These are phyloP conservation scores for Burhinus oedicnemus DNA, from an alignment of 2,113 vertebrate genomes.

Conservation along the genomic window DNA sequence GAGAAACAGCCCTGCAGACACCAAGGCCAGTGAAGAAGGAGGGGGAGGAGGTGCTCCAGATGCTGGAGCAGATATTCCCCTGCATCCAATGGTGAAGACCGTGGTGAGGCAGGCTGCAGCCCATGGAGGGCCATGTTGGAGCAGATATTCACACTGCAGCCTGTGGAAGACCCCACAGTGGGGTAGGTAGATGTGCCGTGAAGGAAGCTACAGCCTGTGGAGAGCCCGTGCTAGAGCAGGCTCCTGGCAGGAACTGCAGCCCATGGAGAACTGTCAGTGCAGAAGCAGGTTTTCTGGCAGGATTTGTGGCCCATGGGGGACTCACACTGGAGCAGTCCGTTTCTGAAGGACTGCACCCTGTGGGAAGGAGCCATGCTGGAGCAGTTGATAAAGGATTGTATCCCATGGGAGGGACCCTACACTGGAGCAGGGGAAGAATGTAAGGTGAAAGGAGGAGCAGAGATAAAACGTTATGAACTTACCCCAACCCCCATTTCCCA, in stretches of 20 bases:
- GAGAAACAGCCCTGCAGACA: background rate
- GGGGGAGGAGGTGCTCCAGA: background rate
- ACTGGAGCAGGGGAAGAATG: background rate
- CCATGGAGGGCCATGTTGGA: background rate
- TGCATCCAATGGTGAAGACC: background rate
- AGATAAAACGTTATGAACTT: background rate
- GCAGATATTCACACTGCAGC: background rate
- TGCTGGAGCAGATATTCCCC: fast-evolving
- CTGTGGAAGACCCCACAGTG: fast-evolving
- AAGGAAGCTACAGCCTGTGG: background rate
- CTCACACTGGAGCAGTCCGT: background rate
- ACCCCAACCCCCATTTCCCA: background rate
- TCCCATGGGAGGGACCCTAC: background rate
- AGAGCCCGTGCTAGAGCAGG: fast-evolving
- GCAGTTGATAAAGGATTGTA: background rate
- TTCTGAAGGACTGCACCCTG: background rate
- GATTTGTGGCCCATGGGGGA: background rate
- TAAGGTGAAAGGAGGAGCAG: background rate
- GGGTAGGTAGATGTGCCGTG: background rate
- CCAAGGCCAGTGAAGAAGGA: background rate
- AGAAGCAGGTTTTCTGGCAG: background rate
- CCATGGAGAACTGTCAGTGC: fast-evolving
- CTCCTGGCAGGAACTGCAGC: background rate
- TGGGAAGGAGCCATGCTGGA: background rate
- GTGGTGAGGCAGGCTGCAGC: background rate